Percentiles rank a stretch among this genome's conserved stretches.
Evolutionary conservation across 2,113 vertebrate genomes (phyloP).

Genomic region (Hemicordylus capensis): DNA sequence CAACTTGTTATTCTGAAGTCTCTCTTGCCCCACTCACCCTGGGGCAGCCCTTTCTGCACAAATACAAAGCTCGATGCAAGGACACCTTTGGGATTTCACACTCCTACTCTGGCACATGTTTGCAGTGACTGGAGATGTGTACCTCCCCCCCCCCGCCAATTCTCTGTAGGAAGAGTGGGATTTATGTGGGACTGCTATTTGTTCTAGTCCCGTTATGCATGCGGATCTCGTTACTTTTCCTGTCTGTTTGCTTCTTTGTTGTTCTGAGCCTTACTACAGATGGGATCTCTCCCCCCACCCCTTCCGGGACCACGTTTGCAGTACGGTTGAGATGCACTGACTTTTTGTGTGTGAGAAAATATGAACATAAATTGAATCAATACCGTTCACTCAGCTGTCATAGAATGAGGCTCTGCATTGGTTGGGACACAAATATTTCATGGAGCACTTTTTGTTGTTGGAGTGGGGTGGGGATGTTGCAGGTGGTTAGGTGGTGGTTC

Average conservation of each 20-base stretch:
- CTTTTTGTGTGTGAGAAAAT: slow-evolving; percentile 19
- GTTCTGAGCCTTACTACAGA: slow-evolving; percentile 61
- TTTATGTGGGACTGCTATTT: slow-evolving; percentile 79
- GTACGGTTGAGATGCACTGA: slow-evolving; percentile 48
- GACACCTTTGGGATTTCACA: slow-evolving; percentile 44
- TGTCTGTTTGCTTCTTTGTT: slow-evolving; percentile 65
- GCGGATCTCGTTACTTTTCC: slow-evolving; percentile 73
- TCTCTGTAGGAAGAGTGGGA: slow-evolving; percentile 66
- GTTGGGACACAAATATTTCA: slow-evolving; percentile 65
- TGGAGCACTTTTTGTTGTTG: slow-evolving; percentile 77
- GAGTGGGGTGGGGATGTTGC: slow-evolving; percentile 65
- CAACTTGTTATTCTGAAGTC: slow-evolving; percentile 70
- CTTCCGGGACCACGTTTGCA: slow-evolving; percentile 55
- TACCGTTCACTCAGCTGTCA: slow-evolving; percentile 55
- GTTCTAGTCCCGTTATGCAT: slow-evolving; percentile 70
- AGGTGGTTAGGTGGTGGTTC: slow-evolving; percentile 75
- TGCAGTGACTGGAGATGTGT: slow-evolving; percentile 13
- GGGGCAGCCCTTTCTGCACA: slow-evolving; percentile 63
- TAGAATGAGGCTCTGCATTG: slow-evolving; percentile 72
- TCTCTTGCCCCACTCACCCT: slow-evolving; percentile 48
- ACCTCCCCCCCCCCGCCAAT: slow-evolving; percentile 20
- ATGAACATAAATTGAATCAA: slow-evolving; percentile 58
- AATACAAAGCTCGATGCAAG: slow-evolving; percentile 57
- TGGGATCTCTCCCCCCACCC: slow-evolving; percentile 50
- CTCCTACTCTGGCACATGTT: slow-evolving; percentile 37